phyloP scores from a whole-genome alignment of 1,140 invertebrate species.

The Penaeus japonicus region DNA sequence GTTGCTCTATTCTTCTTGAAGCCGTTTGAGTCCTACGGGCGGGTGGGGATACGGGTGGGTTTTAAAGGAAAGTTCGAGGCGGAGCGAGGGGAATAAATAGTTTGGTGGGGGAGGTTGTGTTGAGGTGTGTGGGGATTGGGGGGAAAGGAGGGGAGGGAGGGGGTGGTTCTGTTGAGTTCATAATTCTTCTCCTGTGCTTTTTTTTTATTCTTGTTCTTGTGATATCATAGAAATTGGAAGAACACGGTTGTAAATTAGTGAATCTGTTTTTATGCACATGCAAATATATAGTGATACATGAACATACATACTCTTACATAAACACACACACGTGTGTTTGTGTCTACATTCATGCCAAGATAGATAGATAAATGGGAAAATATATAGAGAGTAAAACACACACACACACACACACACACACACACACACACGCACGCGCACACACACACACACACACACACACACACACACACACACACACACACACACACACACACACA shows the following conservation, averaged over 20 bases:
- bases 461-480: neutral
- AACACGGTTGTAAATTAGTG: neutral
- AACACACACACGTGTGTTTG: neutral
- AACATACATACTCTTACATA: neutral
- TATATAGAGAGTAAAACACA: neutral
- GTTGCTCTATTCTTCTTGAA: no score
- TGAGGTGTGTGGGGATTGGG: neutral
- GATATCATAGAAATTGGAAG: no score
- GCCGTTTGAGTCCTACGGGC: no score
- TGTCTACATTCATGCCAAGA: neutral
- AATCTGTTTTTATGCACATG: neutral
- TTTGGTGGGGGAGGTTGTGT: neutral
- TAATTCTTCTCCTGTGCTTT: neutral
- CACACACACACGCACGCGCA: neutral
- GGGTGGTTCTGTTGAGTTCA: neutral
- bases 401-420: neutral
- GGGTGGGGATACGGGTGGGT: no score
- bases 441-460: neutral
- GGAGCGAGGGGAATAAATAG: neutral
- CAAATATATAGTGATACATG: neutral
- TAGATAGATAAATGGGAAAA: neutral
- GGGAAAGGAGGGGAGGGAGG: neutral
- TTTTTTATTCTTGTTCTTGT: neutral
- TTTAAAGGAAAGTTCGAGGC: no score
- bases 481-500: constrained; percentile 1